A percentile compares a stretch with the other conserved stretches of the same genome.
These are phyloP conservation scores for Acyrthosiphon pisum DNA, from an alignment of 1,140 invertebrate species.

Conservation along the genomic window DNA sequence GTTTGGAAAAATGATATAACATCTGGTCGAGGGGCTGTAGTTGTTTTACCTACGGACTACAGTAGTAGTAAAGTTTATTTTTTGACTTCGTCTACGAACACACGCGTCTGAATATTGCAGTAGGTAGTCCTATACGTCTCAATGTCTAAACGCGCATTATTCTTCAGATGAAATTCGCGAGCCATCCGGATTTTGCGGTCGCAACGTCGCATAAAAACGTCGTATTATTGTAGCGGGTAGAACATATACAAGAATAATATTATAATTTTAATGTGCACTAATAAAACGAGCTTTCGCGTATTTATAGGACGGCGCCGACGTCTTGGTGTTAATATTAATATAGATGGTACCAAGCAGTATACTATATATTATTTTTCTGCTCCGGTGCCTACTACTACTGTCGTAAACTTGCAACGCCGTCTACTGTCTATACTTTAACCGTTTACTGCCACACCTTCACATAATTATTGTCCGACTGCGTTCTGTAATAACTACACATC, in stretches of 20 bases:
- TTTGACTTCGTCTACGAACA: background rate
- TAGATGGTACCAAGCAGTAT: background rate
- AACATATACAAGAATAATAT: too few species aligned
- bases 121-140: background rate
- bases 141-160: background rate
- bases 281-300: background rate
- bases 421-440: background rate
- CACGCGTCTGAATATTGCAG: background rate
- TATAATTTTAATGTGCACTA: too few species aligned
- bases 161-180: background rate
- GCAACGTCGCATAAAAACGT: background rate
- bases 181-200: background rate
- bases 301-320: background rate
- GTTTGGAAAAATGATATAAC: background rate
- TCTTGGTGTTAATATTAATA: background rate
- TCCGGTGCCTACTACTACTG: background rate
- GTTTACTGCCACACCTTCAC: background rate
- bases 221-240: background rate
- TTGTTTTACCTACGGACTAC: background rate
- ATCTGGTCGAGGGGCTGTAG: background rate
- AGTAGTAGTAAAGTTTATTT: background rate
- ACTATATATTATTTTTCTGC: background rate
- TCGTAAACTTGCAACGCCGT: background rate
- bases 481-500: background rate
- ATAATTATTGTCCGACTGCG: background rate